Percentiles rank a stretch among this genome's conserved stretches.
These are phyloP conservation scores for Nyctalus aviator DNA, from an alignment of 2,797 vertebrate genomes.

Conservation along the genomic window DNA sequence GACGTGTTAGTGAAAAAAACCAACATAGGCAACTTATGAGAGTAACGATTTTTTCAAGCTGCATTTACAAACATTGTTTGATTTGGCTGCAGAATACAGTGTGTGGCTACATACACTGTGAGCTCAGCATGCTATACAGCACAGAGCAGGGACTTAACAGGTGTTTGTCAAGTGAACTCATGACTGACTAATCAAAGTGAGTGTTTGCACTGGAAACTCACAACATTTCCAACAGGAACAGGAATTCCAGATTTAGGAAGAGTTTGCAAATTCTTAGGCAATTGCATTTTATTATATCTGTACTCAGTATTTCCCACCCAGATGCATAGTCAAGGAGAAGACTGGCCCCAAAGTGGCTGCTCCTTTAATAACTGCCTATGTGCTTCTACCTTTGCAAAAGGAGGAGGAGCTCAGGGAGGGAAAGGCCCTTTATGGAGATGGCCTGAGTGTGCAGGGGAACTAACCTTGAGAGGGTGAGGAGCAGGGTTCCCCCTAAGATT, in stretches of 20 bases:
- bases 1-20: not conserved
- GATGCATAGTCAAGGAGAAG: slow-evolving; percentile 1
- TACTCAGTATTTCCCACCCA: not conserved
- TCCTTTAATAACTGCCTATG: not conserved
- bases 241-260: not conserved
- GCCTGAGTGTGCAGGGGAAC: not conserved
- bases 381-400: not conserved
- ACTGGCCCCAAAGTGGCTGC: not conserved
- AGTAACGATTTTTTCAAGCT: not conserved
- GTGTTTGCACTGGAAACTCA: not conserved
- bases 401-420: not conserved
- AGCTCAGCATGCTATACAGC: not conserved
- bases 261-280: not conserved
- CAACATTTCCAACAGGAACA: not conserved
- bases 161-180: not conserved
- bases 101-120: not conserved
- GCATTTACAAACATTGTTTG: not conserved
- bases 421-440: not conserved
- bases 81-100: not conserved
- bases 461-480: not conserved
- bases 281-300: not conserved
- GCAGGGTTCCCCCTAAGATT: not conserved
- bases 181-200: not conserved
- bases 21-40: not conserved
- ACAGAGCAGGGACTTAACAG: not conserved